Percentiles rank a stretch among this genome's conserved stretches.
These are phyloP conservation scores for Chaenodraco wilsoni DNA, from an alignment of 2,797 vertebrate genomes.

Conservation along the genomic window DNA sequence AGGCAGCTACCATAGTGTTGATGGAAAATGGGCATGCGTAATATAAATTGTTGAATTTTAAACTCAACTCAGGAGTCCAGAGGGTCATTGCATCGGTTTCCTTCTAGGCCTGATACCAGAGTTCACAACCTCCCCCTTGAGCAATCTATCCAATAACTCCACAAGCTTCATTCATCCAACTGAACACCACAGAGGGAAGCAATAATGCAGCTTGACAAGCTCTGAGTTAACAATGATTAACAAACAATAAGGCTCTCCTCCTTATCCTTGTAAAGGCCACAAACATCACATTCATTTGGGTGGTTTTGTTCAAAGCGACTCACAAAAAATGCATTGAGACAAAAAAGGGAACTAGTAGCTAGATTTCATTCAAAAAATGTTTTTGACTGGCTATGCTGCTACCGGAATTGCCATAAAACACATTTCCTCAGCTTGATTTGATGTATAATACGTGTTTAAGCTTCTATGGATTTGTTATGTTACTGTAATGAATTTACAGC, in stretches of 20 bases:
- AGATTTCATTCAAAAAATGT: background rate
- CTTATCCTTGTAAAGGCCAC: constrained; percentile 5
- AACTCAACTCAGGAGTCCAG: constrained; percentile 27
- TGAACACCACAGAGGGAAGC: constrained; percentile 31
- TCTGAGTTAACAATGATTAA: constrained; percentile 27
- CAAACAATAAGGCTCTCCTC: constrained; percentile 15
- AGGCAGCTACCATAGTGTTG: constrained; percentile 14
- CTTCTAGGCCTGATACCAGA: constrained; percentile 18
- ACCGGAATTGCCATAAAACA: background rate
- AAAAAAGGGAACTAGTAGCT: background rate
- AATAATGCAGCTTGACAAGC: constrained; percentile 42
- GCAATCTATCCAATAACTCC: constrained; percentile 36
- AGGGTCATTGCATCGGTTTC: constrained; percentile 28
- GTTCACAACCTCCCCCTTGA: constrained; percentile 21
- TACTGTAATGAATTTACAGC: constrained; percentile 9
- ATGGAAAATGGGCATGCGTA: constrained; percentile 32
- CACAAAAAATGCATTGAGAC: background rate
- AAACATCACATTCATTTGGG: background rate
- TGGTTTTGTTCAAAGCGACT: background rate
- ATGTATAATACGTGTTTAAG: background rate
- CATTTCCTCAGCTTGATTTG: background rate
- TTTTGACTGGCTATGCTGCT: background rate
- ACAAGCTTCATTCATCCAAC: constrained; percentile 20
- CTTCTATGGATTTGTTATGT: constrained; percentile 9
- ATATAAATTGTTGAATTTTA: constrained; percentile 31